Evolutionary conservation across 92 coral and sea anemone species (phyloP).

Genomic region (Zoanthus sansibaricus): DNA sequence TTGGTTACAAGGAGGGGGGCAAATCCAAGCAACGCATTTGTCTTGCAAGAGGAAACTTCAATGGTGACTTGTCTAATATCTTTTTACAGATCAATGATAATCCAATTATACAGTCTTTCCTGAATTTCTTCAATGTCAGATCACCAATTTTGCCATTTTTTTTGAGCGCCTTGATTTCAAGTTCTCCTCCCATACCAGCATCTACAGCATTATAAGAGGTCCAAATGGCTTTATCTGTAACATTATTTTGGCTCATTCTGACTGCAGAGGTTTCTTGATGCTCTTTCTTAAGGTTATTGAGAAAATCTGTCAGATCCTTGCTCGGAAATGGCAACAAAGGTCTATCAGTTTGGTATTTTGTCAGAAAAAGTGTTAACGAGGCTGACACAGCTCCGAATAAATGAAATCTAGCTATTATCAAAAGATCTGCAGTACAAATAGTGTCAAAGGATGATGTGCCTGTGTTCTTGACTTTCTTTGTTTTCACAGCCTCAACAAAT

Average conservation of each 20-base stretch:
- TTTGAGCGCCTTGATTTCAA: conserved; percentile 17
- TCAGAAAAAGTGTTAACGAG: background rate
- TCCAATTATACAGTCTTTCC: background rate
- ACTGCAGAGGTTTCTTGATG: conserved; percentile 30
- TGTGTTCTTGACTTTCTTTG: conserved; percentile 25
- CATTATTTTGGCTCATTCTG: conserved; percentile 15
- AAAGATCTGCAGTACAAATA: background rate
- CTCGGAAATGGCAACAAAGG: conserved; percentile 22
- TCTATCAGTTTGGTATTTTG: conserved; percentile 23
- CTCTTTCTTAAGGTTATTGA: conserved; percentile 22
- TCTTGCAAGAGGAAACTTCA: conserved; percentile 18
- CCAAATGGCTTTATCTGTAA: background rate
- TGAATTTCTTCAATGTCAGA: conserved; percentile 27
- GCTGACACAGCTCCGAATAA: conserved; percentile 15
- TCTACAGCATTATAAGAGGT: conserved; percentile 21
- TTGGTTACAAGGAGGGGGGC: conserved; percentile 64
- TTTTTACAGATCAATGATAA: conserved; percentile 12
- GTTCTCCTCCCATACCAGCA: conserved; percentile 5
- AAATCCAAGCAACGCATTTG: conserved; percentile 32
- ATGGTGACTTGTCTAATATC: conserved; percentile 18
- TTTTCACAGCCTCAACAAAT: background rate
- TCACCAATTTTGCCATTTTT: conserved; percentile 19
- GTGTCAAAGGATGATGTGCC: conserved; percentile 13
- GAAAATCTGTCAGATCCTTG: conserved; percentile 18
- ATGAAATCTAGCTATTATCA: background rate